phyloP scores from a whole-genome alignment of 2,113 vertebrate species.

The Cyprinodon brontotheroides region DNA sequence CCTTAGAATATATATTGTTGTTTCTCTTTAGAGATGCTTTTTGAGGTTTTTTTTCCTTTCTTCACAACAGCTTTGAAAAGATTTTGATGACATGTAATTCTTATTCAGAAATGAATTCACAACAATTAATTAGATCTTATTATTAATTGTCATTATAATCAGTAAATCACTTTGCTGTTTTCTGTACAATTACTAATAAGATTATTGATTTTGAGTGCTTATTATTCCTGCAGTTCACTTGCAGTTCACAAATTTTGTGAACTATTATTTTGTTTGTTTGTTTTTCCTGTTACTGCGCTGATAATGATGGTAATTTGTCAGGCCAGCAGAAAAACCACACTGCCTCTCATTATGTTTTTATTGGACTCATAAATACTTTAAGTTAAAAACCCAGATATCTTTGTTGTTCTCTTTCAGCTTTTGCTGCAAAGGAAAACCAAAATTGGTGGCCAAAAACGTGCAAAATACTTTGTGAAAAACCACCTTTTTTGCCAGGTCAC shows the following conservation, averaged over 20 bases:
- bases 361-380: neutral
- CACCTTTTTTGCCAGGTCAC: conserved; percentile 6
- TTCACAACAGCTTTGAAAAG: neutral
- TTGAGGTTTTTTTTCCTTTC: no score
- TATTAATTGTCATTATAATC: conserved; percentile 18
- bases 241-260: neutral
- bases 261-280: neutral
- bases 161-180: conserved; percentile 29
- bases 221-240: neutral
- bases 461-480: no score
- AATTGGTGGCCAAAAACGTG: neutral
- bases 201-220: conserved; percentile 24
- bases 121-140: conserved; percentile 18
- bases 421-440: neutral
- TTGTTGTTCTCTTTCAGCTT: neutral
- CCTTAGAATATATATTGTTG: neutral
- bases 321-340: neutral
- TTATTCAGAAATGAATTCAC: conserved; percentile 24
- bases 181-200: conserved; percentile 5
- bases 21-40: neutral
- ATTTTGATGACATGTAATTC: neutral
- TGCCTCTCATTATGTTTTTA: neutral
- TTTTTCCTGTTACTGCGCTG: neutral
- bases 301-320: neutral
- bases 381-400: neutral